Evolutionary conservation across 35 echinoderm and acorn worm genomes (phyloP), one percentile per base, ranked within the genome.

Genomic region (Lytechinus pictus): DNA sequence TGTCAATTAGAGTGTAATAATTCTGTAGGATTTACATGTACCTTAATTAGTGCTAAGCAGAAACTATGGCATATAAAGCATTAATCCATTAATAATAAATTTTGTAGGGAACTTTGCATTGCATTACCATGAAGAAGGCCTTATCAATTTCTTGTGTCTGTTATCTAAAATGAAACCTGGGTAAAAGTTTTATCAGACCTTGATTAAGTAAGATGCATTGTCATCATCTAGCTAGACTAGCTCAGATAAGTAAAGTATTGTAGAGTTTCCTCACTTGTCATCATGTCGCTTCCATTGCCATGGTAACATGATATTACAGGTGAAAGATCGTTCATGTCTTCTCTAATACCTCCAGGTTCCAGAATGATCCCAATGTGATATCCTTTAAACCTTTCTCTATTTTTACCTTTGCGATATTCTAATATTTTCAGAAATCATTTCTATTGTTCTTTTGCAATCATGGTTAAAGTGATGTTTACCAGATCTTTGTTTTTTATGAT

Each of bases 191-290:
- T 79, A 79, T 24, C 61, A 79, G 66, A 24, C 66, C 66, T 79
- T 79, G 66, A 79, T 79, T n/a, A 79, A 79, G 66, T n/a, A 79
- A 79, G 66, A 79, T 79, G 66, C 66, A 79, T 24, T 79, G 66
- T 79, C 66, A 79, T 79, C 66, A 79, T 79, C 66, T 14, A 44
- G n/a, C n/a, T n/a, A n/a, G n/a, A n/a, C n/a, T n/a, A n/a, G 66
- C 66, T 79, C n/a, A 24, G 24, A 79, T 79, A 79, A 79, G n/a
- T 24, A 24, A 24, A 79, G 66, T 24, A 79, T 79, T 79, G 66
- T 79, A 24, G 66, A 79, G 66, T 79, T 79, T 79, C 66, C 66
- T 79, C 66, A 24, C n/a, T 16, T 79, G 66, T 79, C 66, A 79
- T 79, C 66, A 79, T 79, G 66, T 79, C 66, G 24, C 19, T 79